A percentile compares a stretch with the other conserved stretches of the same genome.
Evolutionary conservation across 2,113 vertebrate species (phyloP).

Genomic region (Dromas ardeola): DNA sequence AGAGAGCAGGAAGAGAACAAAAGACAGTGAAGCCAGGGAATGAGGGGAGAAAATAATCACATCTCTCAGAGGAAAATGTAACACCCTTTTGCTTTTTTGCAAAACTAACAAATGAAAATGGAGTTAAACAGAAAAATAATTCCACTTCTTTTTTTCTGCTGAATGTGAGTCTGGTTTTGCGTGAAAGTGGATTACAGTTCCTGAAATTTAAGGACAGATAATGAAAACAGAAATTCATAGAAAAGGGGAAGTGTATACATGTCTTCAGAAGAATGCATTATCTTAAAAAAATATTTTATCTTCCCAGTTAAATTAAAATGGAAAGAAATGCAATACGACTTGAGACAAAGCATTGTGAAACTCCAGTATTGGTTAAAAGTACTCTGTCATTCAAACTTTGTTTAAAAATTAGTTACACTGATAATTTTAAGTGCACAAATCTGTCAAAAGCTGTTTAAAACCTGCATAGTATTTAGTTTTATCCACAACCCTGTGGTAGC

Average conservation of each 20-base stretch:
- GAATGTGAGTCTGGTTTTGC: not conserved
- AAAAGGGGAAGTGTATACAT: not conserved
- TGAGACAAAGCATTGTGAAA: not conserved
- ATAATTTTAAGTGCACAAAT: not conserved
- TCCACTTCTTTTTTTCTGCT: not conserved
- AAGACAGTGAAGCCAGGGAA: not conserved
- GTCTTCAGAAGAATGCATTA: not conserved
- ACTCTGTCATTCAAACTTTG: not conserved
- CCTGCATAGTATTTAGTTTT: not conserved
- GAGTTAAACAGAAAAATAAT: not conserved
- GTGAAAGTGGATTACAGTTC: not conserved
- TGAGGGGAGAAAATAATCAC: not conserved
- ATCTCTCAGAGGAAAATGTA: not conserved
- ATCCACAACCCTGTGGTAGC: rapidly evolving
- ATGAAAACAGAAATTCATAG: not conserved
- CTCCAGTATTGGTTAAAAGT: not conserved
- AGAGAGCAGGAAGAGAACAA: not conserved
- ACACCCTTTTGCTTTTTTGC: not conserved
- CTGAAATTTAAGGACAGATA: not conserved
- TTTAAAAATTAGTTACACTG: not conserved
- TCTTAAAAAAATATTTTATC: not conserved
- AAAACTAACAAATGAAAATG: not conserved
- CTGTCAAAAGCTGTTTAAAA: not conserved
- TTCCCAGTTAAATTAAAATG: not conserved
- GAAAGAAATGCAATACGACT: not conserved